Percentiles rank a stretch among this genome's conserved stretches.
phyloP scores from a whole-genome alignment of 2,888 invertebrate genomes.

The Oxytorus armatus region DNA sequence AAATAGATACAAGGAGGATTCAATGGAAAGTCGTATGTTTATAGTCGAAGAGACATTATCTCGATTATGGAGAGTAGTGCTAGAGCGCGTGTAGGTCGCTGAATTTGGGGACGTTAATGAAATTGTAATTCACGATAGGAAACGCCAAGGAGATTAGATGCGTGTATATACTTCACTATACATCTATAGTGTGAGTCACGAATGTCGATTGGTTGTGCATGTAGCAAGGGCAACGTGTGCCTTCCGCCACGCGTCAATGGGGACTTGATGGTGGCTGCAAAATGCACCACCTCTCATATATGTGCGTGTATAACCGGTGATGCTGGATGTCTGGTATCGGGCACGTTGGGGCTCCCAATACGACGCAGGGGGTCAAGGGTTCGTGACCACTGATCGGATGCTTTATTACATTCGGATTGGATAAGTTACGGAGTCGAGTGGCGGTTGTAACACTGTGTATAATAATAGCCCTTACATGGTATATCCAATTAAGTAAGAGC shows the following conservation, averaged over 20 bases:
- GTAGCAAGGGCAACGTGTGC: constrained; percentile 73
- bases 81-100: constrained; percentile 35
- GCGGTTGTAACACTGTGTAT: constrained; percentile 27
- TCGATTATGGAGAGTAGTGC: constrained; percentile 64
- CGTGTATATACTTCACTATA: background rate
- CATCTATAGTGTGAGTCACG: constrained; percentile 51
- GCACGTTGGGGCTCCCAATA: constrained; percentile 27
- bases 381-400: constrained; percentile 69
- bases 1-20: constrained; percentile 29
- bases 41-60: constrained; percentile 15
- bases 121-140: constrained; percentile 77
- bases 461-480: constrained; percentile 29
- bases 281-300: constrained; percentile 30
- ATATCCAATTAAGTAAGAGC: constrained; percentile 68
- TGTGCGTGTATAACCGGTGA: background rate
- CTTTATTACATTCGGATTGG: constrained; percentile 69
- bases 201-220: constrained; percentile 32
- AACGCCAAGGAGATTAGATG: constrained; percentile 68
- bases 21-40: constrained; percentile 27
- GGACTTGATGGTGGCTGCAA: constrained; percentile 52
- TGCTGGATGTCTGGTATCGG: constrained; percentile 50
- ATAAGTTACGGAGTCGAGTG: constrained; percentile 64
- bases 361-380: constrained; percentile 68
- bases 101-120: constrained; percentile 73
- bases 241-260: constrained; percentile 73